Evolutionary conservation across 2,113 vertebrate genomes (phyloP).

Genomic region (Microcebus lehilahytsara): DNA sequence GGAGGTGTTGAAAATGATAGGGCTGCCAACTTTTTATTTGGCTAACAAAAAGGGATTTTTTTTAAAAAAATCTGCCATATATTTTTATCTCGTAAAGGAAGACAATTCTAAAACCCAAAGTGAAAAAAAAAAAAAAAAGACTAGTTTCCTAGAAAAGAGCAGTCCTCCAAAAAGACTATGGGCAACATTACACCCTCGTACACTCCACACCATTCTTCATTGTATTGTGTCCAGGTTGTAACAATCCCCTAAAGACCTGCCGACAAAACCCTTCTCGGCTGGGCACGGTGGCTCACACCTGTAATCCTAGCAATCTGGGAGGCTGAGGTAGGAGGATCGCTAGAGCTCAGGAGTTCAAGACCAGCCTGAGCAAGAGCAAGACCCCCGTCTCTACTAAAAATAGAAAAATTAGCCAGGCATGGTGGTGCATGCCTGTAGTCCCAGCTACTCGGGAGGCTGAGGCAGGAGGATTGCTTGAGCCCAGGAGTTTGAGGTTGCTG

Average conservation of each 20-base stretch:
- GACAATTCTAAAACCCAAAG: neutral
- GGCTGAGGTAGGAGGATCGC: too few relatives aligned
- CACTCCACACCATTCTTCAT: neutral
- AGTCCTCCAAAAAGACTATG: neutral
- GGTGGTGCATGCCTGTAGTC: too few relatives aligned
- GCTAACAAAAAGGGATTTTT: neutral
- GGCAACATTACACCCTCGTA: neutral
- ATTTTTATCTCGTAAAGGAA: neutral
- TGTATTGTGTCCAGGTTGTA: neutral
- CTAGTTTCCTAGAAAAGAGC: neutral
- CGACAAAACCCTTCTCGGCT: neutral
- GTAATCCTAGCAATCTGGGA: too few relatives aligned
- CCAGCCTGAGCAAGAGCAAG: too few relatives aligned
- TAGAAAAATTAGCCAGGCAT: too few relatives aligned
- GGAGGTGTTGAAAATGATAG: neutral
- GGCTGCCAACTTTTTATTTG: neutral
- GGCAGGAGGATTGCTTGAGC: too few relatives aligned
- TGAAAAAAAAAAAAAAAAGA: neutral
- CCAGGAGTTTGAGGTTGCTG: too few relatives aligned
- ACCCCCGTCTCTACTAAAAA: too few relatives aligned
- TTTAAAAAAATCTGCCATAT: neutral
- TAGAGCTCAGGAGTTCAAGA: too few relatives aligned
- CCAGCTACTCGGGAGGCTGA: too few relatives aligned
- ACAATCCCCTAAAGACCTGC: neutral
- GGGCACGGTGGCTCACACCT: fast-evolving